phyloP scores from a whole-genome alignment of 2,113 vertebrate genomes.

The Mastomys natalensis region DNA sequence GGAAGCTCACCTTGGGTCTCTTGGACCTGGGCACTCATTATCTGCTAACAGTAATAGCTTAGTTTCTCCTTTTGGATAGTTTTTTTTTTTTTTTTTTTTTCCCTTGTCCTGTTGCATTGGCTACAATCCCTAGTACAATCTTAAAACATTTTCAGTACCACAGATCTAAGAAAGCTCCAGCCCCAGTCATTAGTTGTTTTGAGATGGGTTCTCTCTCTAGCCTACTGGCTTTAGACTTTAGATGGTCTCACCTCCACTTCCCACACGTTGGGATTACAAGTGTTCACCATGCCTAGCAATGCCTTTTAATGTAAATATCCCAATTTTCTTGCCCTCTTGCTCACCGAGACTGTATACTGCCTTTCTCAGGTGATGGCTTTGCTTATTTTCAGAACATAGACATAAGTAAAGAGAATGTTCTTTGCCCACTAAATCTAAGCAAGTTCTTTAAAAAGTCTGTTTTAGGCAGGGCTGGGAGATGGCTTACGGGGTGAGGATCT shows the following conservation, averaged over 20 bases:
- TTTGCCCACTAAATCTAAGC: background rate
- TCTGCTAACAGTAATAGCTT: background rate
- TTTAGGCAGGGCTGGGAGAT: too few relatives aligned
- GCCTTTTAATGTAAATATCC: background rate
- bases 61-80: background rate
- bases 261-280: background rate
- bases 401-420: background rate
- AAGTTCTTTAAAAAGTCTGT: background rate
- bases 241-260: background rate
- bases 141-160: background rate
- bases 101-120: background rate
- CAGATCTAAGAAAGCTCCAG: background rate
- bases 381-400: conserved; percentile 5
- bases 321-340: background rate
- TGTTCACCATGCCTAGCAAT: background rate
- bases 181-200: background rate
- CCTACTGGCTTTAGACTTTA: background rate
- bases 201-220: too few relatives aligned
- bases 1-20: background rate
- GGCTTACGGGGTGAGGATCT: background rate
- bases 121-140: background rate
- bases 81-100: background rate
- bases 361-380: background rate
- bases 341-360: background rate
- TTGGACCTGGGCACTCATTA: background rate